Evolutionary conservation across 2,113 vertebrate genomes (phyloP).

Genomic region (Xiphophorus maculatus): DNA sequence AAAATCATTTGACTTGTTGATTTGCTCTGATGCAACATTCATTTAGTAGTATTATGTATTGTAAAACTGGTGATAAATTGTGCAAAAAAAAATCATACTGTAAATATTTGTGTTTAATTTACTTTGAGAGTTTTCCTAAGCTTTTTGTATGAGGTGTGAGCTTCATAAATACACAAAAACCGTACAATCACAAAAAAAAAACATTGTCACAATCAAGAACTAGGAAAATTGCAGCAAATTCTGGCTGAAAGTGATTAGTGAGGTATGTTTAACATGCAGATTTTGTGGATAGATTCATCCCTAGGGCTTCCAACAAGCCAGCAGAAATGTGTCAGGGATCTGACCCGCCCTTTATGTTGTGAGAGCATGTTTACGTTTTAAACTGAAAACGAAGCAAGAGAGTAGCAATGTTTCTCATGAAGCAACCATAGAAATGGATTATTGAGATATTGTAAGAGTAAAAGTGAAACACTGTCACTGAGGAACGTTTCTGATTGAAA

Average conservation of each 20-base stretch:
- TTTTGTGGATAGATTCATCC: not conserved
- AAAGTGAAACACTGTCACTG: not conserved
- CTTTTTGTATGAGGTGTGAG: not conserved
- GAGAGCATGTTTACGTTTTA: not conserved
- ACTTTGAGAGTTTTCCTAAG: not conserved
- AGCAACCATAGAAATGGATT: not conserved
- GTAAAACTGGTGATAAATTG: not conserved
- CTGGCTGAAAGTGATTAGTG: not conserved
- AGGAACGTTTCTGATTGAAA: not conserved
- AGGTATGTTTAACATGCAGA: not conserved
- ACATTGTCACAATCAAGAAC: too few species aligned
- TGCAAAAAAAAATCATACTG: not conserved
- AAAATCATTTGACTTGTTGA: too few species aligned
- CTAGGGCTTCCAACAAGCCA: not conserved
- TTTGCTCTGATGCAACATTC: too few species aligned
- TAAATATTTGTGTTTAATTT: not conserved
- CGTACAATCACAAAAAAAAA: too few species aligned
- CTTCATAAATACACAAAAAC: not conserved
- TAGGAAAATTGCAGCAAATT: too few species aligned
- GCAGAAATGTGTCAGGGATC: not conserved
- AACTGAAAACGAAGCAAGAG: not conserved
- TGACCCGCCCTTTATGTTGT: not conserved
- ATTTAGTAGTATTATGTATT: not conserved
- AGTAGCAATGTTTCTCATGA: not conserved
- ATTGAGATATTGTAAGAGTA: not conserved